Percentiles rank a stretch among this genome's conserved stretches.
Conservation (phyloP, 2,113 vertebrate genomes). For the Neofelis nebulosa region DNA sequence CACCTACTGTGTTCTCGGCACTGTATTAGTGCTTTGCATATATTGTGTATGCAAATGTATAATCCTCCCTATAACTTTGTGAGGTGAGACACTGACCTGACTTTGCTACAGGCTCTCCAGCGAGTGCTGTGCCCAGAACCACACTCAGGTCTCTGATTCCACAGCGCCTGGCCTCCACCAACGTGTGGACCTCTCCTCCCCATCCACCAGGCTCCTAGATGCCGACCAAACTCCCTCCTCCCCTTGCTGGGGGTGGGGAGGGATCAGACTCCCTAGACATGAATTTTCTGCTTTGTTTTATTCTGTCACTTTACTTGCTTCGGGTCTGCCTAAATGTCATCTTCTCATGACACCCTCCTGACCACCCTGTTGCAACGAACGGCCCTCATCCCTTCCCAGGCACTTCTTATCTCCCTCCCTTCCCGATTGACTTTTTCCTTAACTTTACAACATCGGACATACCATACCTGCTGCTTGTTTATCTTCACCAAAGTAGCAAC, state of each 20-base stretch:
- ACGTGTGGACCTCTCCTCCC: neutral
- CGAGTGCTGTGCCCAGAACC: neutral
- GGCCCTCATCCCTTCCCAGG: neutral
- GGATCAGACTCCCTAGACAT: neutral
- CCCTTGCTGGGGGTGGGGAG: neutral
- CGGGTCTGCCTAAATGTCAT: neutral
- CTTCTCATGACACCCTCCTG: neutral
- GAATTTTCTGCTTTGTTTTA: neutral
- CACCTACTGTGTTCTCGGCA: neutral
- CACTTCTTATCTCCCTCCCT: neutral
- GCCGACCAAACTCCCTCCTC: neutral
- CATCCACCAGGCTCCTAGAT: neutral
- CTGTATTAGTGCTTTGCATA: neutral
- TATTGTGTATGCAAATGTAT: neutral
- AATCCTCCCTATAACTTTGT: neutral
- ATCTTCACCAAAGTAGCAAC: neutral
- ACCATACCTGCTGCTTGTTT: fast-evolving
- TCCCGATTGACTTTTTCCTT: neutral
- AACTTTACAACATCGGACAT: neutral
- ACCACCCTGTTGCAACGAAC: neutral
- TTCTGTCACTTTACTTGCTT: neutral
- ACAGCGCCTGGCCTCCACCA: neutral
- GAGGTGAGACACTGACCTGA: neutral
- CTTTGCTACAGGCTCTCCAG: neutral
- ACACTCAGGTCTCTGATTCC: neutral